Conservation (phyloP, 2,113 vertebrate species). For the Puma concolor region DNA sequence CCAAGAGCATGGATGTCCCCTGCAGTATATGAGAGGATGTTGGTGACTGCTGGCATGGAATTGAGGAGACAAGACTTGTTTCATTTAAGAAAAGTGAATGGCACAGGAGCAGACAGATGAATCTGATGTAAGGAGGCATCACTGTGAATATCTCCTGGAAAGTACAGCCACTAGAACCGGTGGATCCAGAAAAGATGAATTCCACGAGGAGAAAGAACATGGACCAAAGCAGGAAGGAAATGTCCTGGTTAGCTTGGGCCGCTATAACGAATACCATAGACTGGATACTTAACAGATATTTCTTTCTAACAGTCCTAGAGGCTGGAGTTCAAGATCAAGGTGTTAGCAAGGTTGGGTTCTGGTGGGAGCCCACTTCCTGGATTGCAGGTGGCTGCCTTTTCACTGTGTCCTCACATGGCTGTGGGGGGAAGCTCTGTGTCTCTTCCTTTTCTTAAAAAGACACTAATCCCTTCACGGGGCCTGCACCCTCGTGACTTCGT, state of each 20-base stretch:
- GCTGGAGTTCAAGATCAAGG: no score
- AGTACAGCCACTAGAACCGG: neutral
- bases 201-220: neutral
- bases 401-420: neutral
- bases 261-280: neutral
- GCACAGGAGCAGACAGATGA: neutral
- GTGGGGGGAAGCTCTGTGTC: neutral
- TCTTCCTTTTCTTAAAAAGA: neutral
- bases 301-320: neutral
- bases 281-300: neutral
- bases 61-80: neutral
- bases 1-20: conserved; percentile 8
- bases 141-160: neutral
- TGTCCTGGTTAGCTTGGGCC: neutral
- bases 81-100: neutral
- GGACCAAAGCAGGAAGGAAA: neutral
- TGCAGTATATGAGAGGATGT: neutral
- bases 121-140: neutral
- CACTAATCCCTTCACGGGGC: neutral
- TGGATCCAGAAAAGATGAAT: neutral
- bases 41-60: neutral
- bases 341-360: no score
- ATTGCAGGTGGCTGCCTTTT: no score
- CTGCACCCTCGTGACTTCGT: neutral
- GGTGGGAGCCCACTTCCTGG: no score